Percentiles rank a stretch among this genome's conserved stretches.
Conservation (phyloP, 2,888 invertebrate species). For the Dasysyrphus tricinctus region DNA sequence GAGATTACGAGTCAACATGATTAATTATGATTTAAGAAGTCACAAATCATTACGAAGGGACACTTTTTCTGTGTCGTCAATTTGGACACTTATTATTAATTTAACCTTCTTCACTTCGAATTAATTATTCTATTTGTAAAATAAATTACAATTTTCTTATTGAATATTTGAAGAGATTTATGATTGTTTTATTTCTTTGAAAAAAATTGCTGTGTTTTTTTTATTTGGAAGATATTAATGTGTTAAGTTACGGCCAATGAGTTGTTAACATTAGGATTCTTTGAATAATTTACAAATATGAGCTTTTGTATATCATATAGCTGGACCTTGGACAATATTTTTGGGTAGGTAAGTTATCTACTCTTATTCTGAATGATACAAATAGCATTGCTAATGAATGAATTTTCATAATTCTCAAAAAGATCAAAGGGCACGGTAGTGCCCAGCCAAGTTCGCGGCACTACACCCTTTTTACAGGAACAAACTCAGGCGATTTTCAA, state of each 20-base stretch:
- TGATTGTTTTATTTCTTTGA: background rate
- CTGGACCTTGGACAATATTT: background rate
- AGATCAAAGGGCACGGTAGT: too few species aligned
- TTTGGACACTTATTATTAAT: constrained; percentile 3
- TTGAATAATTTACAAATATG: background rate
- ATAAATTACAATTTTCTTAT: constrained; percentile 4
- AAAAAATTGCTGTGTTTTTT: background rate
- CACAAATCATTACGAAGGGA: constrained; percentile 38
- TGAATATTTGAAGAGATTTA: background rate
- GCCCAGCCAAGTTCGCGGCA: too few species aligned
- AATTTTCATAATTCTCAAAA: too few species aligned
- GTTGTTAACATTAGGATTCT: background rate
- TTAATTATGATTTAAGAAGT: constrained; percentile 55
- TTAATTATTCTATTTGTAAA: background rate
- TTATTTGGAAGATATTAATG: background rate
- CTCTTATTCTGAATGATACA: too few species aligned
- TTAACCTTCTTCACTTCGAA: background rate
- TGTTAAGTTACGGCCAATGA: background rate
- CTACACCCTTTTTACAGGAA: too few species aligned
- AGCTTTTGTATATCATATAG: background rate
- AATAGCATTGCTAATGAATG: too few species aligned
- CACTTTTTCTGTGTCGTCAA: constrained; percentile 24
- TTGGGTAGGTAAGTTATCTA: too few species aligned
- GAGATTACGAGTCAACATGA: constrained; percentile 42
- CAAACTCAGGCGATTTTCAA: too few species aligned